Base-by-base conservation (phyloP, 1,140 invertebrate genomes). In the Zeugodacus cucurbitae region DNA sequence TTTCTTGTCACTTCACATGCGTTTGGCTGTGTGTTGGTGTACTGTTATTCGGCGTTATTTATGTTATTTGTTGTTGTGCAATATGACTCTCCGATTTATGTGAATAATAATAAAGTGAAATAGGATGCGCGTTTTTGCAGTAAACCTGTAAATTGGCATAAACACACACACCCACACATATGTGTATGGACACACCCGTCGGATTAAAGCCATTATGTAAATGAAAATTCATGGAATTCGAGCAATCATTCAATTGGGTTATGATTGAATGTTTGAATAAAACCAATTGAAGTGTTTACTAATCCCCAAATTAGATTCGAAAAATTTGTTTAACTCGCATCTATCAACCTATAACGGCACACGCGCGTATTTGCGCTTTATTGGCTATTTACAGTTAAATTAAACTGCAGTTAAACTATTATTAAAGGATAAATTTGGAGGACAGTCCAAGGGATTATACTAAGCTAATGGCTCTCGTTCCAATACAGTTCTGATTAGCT, bases 211-310 rank as follows among this genome's bases (percentile, higher is more conserved):
- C 22, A 82, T 82, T 48, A 48, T 26, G 44, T 2, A 82, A 82
- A 82, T 82, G 74, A 82, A 82, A 82, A 82, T 82, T 82, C 44
- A 17, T 26, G 44, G 26, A 82, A 82, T 82, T 82, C 44, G 22
- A 41, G 44, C 44, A 82, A 82, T 82, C 44, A 82, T 48, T 48
- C 34, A 82, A 82, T 82, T 48, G 22, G 22, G 8, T n/a, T 7
- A 48, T 82, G 41, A 82, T 82, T 44, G 44, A 82, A 82, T 37
- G 10, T 26, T 54, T 82, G n/a, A 44, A 0, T 44, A 34, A 26
- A 26, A 82, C 4, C 41, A 82, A 82, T 22, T 74, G 67, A 74
- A 74, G 17, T 22, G 6, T 41, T 37, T 37, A n/a, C 22, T 74
- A 74, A 37, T 37, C 34, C 34, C 67, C 34, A 74, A 74, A 74